Evolutionary conservation across 2,888 invertebrate species (phyloP).

Genomic region (Cosmia trapezina): DNA sequence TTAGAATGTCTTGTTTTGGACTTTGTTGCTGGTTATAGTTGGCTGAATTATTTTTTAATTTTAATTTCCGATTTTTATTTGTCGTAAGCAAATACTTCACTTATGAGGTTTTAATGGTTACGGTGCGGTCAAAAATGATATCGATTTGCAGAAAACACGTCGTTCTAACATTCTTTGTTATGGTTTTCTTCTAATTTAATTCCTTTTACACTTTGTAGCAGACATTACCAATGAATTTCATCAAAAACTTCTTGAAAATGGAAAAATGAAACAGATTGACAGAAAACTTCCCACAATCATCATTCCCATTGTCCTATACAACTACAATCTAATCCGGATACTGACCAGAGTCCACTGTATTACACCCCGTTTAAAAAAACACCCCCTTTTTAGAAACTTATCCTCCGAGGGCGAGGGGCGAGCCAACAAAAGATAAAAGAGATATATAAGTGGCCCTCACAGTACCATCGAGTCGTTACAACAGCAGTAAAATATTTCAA

Average conservation of each 20-base stretch:
- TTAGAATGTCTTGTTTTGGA: conserved; percentile 45
- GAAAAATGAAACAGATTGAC: background rate
- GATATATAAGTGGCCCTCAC: conserved; percentile 90
- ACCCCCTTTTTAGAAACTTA: conserved; percentile 78
- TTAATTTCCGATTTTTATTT: background rate
- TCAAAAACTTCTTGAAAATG: background rate
- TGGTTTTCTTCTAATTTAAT: background rate
- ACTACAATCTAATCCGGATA: conserved; percentile 60
- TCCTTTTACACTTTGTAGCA: background rate
- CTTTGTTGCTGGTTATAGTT: background rate
- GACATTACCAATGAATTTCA: background rate
- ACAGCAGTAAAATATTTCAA: conserved; percentile 90
- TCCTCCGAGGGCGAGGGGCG: conserved; percentile 83
- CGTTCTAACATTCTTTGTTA: background rate
- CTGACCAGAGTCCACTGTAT: conserved; percentile 60
- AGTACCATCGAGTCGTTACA: conserved; percentile 90
- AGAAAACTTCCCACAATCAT: conserved; percentile 40
- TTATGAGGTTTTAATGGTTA: background rate
- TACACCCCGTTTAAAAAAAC: conserved; percentile 75
- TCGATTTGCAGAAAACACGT: background rate
- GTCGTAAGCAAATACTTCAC: too few species aligned
- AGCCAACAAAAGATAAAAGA: conserved; percentile 89
- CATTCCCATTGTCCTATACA: conserved; percentile 47
- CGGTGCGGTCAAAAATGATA: background rate
- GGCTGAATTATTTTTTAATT: background rate